Evolutionary conservation across 2,888 invertebrate genomes (phyloP).

Genomic region (Mycalesis mineus): DNA sequence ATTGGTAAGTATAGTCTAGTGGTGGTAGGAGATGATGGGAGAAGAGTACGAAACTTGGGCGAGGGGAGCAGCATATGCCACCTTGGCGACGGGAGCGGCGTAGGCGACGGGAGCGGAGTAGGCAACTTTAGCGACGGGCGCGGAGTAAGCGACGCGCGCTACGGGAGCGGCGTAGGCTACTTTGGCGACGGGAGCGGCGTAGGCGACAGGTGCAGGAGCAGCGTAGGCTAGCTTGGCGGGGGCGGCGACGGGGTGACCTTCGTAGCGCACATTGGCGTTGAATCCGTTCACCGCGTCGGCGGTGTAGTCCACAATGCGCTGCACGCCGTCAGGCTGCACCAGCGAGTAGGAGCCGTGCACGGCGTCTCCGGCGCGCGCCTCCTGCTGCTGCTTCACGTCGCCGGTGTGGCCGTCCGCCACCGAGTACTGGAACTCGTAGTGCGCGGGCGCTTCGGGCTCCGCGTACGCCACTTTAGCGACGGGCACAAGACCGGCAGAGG

Average conservation of each 20-base stretch:
- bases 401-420: slow-evolving; percentile 66
- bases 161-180: slow-evolving; percentile 36
- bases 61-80: slow-evolving; percentile 40
- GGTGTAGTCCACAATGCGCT: slow-evolving; percentile 68
- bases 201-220: slow-evolving; percentile 40
- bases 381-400: slow-evolving; percentile 69
- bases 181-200: slow-evolving; percentile 38
- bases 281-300: slow-evolving; percentile 64
- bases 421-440: slow-evolving; percentile 66
- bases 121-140: slow-evolving; percentile 40
- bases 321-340: slow-evolving; percentile 68
- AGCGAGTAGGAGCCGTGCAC: slow-evolving; percentile 71
- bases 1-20: slow-evolving; percentile 39
- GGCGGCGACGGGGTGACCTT: slow-evolving; percentile 50
- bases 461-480: slow-evolving; percentile 42
- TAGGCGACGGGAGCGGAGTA: slow-evolving; percentile 49
- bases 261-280: slow-evolving; percentile 69
- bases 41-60: slow-evolving; percentile 58
- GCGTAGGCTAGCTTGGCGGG: slow-evolving; percentile 35
- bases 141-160: slow-evolving; percentile 19
- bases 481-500: slow-evolving; percentile 39
- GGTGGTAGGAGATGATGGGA: slow-evolving; percentile 61
- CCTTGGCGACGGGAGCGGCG: slow-evolving; percentile 51
- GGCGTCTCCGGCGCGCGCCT: slow-evolving; percentile 59
- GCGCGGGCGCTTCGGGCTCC: slow-evolving; percentile 55